phyloP scores from a whole-genome alignment of 2,888 invertebrate species.

The Dasypolia templi region DNA sequence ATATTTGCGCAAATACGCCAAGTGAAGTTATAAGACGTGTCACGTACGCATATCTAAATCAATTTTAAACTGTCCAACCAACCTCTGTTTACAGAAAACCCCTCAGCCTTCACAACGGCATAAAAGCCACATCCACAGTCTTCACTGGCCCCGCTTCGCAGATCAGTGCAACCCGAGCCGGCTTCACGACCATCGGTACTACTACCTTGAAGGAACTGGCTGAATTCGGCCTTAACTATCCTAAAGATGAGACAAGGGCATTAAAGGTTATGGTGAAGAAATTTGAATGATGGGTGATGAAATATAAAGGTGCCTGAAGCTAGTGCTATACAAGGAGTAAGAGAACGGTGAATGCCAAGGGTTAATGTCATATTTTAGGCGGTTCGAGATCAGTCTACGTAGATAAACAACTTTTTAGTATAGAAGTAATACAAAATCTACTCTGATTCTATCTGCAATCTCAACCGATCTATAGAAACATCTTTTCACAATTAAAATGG shows the following conservation, averaged over 20 bases:
- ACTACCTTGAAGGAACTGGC: constrained; percentile 74
- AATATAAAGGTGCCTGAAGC: not conserved
- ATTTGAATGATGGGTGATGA: constrained; percentile 29
- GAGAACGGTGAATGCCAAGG: not conserved
- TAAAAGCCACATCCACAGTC: constrained; percentile 78
- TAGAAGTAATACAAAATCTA: not conserved
- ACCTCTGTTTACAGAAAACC: constrained; percentile 74
- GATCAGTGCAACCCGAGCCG: constrained; percentile 74
- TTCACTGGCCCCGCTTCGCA: constrained; percentile 83
- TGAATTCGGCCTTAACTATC: constrained; percentile 76
- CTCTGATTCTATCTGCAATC: not conserved
- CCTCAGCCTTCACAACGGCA: constrained; percentile 70
- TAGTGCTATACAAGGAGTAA: too few species aligned
- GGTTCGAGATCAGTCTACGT: not conserved
- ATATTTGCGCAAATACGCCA: constrained; percentile 1
- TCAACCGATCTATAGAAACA: not conserved
- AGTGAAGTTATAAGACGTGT: not conserved
- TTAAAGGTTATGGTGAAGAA: constrained; percentile 81
- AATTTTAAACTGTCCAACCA: not conserved
- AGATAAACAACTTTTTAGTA: not conserved
- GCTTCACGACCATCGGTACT: constrained; percentile 74
- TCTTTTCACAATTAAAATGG: not conserved
- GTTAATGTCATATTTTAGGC: not conserved
- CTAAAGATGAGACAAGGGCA: constrained; percentile 71
- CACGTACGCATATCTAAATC: not conserved